Base-by-base conservation (phyloP, 2,797 vertebrate genomes). In the Hypotaenidia okinawae region DNA sequence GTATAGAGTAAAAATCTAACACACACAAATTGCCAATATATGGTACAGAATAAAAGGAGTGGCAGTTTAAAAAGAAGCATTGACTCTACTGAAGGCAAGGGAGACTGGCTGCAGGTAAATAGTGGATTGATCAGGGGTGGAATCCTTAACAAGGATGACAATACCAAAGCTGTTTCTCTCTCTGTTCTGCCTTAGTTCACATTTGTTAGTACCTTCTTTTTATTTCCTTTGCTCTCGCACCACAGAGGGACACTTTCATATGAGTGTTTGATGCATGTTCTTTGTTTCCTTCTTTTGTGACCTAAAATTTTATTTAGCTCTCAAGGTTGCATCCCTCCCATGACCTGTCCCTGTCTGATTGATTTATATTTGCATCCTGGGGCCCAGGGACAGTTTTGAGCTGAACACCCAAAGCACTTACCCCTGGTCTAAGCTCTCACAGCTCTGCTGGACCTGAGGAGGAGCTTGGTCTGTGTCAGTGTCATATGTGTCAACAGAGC, bases 251-350 rank as follows among this genome's bases (percentile, higher is more conserved):
- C 57, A n/a, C 23, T 85, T 73, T 73, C 45, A 58, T 59, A 43
- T 11, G 9, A 4, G 2, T 8, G 1, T 22, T 84, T 58, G 22
- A 49, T 27, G 5, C 2, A 16, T 2, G 6, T 32, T 59, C 43
- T 62, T 77, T 47, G 5, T 51, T 62, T 67, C n/a, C 24, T 62
- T 58, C 37, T 54, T 33, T 30, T 47, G 25, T 64, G 33, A 82
- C 27, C 18, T 39, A 67, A 39, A 68, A 32, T 32, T 39, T 39
- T 78, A 2, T 61, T 62, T 25, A n/a, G 25, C 22, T 62, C 13
- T 78, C n/a, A 76, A 66, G 35, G 59, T 24, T 72, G 24, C 49
- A 70, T 32, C 35, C 15, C 6, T 66, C 66, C 58, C n/a, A 32
- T 39, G 68, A 57, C 45, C 13, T 66, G 57, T n/a, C 33, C 21